phyloP scores from a whole-genome alignment of 2,888 invertebrate genomes.

The Axea sp. region DNA sequence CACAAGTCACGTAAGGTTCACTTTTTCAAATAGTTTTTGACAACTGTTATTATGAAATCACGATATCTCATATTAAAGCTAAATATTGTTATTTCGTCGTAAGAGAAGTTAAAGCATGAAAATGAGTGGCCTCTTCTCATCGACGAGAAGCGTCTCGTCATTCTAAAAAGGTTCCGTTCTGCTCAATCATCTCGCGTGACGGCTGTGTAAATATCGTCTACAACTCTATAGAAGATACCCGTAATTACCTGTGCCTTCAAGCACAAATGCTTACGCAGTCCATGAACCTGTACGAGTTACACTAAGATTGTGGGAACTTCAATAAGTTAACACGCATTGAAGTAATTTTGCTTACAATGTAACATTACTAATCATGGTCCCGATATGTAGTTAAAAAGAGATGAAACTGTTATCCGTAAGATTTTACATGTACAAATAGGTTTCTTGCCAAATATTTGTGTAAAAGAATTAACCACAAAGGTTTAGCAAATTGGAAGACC shows the following conservation, averaged over 20 bases:
- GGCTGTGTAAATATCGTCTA: constrained; percentile 78
- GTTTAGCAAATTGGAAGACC: no score
- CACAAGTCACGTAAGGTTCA: constrained; percentile 9
- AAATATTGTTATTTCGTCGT: constrained; percentile 61
- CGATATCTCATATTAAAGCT: constrained; percentile 45
- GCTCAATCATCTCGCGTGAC: constrained; percentile 76
- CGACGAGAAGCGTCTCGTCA: constrained; percentile 72
- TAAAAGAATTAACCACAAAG: no score
- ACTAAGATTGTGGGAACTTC: constrained; percentile 54
- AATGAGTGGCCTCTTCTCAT: constrained; percentile 48
- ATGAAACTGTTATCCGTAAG: no score
- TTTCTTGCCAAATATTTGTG: no score
- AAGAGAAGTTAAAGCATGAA: constrained; percentile 42
- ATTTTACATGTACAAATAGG: no score
- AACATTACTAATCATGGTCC: not conserved
- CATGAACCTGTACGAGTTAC: constrained; percentile 43
- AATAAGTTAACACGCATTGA: constrained; percentile 22
- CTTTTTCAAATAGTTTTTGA: constrained; percentile 51
- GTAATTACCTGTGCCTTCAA: constrained; percentile 75
- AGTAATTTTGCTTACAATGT: constrained; percentile 36
- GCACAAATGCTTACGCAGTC: constrained; percentile 59
- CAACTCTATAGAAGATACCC: constrained; percentile 76
- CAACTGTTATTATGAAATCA: constrained; percentile 53
- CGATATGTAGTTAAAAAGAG: no score
- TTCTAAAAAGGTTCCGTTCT: constrained; percentile 73